phyloP scores from a whole-genome alignment of 2,888 invertebrate species.

The Tridacna gigas region DNA sequence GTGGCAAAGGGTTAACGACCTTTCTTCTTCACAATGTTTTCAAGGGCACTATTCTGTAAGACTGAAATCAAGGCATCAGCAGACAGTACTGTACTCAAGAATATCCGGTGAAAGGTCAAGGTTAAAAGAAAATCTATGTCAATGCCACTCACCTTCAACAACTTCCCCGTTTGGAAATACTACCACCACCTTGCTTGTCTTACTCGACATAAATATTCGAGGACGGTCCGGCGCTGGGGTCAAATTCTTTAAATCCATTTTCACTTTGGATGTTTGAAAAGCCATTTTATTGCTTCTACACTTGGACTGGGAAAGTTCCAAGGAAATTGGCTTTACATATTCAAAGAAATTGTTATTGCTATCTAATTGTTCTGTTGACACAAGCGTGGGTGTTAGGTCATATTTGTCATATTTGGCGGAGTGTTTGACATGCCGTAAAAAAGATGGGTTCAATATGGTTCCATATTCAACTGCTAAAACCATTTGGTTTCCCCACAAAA shows the following conservation, averaged over 20 bases:
- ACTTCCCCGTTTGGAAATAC: conserved; percentile 82
- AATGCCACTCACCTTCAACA: conserved; percentile 77
- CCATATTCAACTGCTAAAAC: conserved; percentile 35
- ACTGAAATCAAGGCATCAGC: too few relatives aligned
- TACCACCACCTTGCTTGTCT: conserved; percentile 79
- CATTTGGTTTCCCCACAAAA: conserved; percentile 34
- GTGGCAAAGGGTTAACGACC: too few relatives aligned
- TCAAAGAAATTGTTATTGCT: conserved; percentile 5
- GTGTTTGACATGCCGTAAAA: background rate
- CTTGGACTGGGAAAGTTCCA: background rate
- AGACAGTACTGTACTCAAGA: too few relatives aligned
- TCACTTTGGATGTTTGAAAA: conserved; percentile 61
- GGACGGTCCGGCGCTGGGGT: conserved; percentile 76
- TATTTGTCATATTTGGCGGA: background rate
- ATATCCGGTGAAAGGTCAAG: too few relatives aligned
- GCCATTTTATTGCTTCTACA: conserved; percentile 53
- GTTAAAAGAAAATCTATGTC: background rate
- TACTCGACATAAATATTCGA: conserved; percentile 81
- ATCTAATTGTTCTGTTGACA: background rate
- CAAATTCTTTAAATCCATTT: conserved; percentile 62
- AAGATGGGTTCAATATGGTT: conserved; percentile 11
- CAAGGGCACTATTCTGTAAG: too few relatives aligned
- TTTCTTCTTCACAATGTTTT: too few relatives aligned
- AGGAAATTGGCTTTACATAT: background rate
- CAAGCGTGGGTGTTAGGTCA: conserved; percentile 4